Conservation (phyloP, 2,797 vertebrate species). For the Loris lydekkerianus region DNA sequence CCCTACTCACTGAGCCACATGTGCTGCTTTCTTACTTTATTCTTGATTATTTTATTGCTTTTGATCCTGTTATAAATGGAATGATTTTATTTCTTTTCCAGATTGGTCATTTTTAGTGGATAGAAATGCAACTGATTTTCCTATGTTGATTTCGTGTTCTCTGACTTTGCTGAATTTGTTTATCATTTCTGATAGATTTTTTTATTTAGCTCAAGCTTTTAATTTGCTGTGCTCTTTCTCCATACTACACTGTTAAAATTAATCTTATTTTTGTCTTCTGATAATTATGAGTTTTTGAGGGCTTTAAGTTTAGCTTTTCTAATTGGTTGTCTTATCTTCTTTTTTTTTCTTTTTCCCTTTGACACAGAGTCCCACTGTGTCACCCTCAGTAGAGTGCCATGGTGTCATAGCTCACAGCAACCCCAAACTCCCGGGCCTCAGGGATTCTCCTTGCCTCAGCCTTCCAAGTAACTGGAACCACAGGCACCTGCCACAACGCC, state of each 20-base stretch:
- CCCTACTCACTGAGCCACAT: too few species aligned
- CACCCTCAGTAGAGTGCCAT: too few species aligned
- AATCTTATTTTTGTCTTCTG: slow-evolving; percentile 60
- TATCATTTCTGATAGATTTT: slow-evolving; percentile 32
- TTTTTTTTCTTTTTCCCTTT: too few species aligned
- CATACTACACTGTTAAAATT: slow-evolving; percentile 7
- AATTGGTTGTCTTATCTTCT: background rate
- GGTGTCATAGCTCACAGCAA: too few species aligned
- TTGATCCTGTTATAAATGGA: background rate
- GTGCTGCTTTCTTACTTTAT: background rate
- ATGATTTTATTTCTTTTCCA: background rate
- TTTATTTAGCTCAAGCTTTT: slow-evolving; percentile 35
- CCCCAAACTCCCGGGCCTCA: too few species aligned
- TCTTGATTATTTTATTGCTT: slow-evolving; percentile 32
- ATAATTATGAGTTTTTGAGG: slow-evolving; percentile 34
- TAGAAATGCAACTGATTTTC: slow-evolving; percentile 6
- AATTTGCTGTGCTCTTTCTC: slow-evolving; percentile 12
- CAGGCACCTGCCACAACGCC: too few species aligned
- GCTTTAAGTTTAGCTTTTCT: slow-evolving; percentile 41
- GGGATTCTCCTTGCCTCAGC: too few species aligned
- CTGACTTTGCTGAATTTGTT: background rate
- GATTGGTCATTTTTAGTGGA: background rate
- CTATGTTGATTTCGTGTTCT: slow-evolving; percentile 5
- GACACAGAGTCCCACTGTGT: too few species aligned
- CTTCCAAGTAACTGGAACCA: too few species aligned